phyloP scores from a whole-genome alignment of 2,888 invertebrate species.

The Coleophora deauratella region DNA sequence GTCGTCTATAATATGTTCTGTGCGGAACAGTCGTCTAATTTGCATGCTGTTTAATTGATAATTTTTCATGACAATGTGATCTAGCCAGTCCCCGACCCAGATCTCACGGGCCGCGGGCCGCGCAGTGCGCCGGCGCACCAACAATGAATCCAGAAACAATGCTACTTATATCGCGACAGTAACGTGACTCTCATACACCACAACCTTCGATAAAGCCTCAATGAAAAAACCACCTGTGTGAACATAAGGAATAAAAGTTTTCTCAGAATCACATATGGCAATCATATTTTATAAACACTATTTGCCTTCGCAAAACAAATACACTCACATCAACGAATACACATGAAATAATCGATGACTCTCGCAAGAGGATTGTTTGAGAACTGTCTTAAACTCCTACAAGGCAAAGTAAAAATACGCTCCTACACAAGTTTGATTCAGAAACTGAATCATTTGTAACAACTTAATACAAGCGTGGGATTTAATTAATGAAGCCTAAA shows the following conservation, averaged over 20 bases:
- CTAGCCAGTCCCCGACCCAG: slow-evolving; percentile 55
- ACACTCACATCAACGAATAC: too few species aligned
- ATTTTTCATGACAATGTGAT: slow-evolving; percentile 8
- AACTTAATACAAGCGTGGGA: slow-evolving; percentile 21
- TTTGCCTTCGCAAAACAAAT: too few species aligned
- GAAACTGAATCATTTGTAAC: slow-evolving; percentile 6
- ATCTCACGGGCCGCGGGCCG: slow-evolving; percentile 56
- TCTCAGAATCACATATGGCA: slow-evolving; percentile 19
- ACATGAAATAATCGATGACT: background rate
- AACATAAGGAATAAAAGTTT: slow-evolving; percentile 49
- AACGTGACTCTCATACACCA: slow-evolving; percentile 61
- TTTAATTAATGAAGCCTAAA: slow-evolving; percentile 18
- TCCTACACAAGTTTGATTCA: slow-evolving; percentile 15
- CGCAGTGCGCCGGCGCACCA: slow-evolving; percentile 26
- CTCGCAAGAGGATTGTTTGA: background rate
- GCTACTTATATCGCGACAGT: slow-evolving; percentile 54
- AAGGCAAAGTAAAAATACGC: slow-evolving; percentile 13
- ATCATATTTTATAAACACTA: too few species aligned
- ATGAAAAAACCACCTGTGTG: slow-evolving; percentile 65
- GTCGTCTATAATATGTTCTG: too few species aligned
- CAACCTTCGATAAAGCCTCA: slow-evolving; percentile 63
- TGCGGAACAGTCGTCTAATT: background rate
- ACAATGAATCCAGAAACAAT: slow-evolving; percentile 62
- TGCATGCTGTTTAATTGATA: too few species aligned
- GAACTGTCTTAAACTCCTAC: slow-evolving; percentile 19